Percentiles rank a stretch among this genome's conserved stretches.
These are phyloP conservation scores for Pseudolaguvia tuberculata DNA, from an alignment of 2,113 vertebrate genomes.

Conservation along the genomic window DNA sequence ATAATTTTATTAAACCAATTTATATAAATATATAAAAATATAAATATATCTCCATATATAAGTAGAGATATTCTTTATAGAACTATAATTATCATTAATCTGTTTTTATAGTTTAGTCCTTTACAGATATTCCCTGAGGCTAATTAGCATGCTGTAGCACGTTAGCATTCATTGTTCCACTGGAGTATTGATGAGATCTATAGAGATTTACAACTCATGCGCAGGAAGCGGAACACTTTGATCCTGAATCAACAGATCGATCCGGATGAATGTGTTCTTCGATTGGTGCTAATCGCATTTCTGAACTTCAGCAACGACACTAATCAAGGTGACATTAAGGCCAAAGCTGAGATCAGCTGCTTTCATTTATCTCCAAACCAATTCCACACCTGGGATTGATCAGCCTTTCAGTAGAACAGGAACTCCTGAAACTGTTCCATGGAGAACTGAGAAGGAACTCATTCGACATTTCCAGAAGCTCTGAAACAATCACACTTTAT, in stretches of 20 bases:
- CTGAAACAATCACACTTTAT: background rate
- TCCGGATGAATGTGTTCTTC: background rate
- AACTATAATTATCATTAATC: no score
- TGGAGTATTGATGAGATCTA: slow-evolving; percentile 6
- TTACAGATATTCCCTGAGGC: background rate
- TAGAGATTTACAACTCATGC: background rate
- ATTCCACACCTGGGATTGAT: background rate
- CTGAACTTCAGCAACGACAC: background rate
- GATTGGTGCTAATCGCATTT: background rate
- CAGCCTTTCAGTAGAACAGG: background rate
- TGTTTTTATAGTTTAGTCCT: no score
- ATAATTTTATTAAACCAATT: no score
- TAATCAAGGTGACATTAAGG: slow-evolving; percentile 13
- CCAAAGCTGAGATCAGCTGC: background rate
- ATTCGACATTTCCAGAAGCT: background rate
- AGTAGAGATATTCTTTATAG: no score
- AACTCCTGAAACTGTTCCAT: background rate
- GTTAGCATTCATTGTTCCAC: background rate
- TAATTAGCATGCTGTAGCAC: background rate
- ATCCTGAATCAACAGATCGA: slow-evolving; percentile 20
- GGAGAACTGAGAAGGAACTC: background rate
- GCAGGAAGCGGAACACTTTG: background rate
- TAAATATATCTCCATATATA: no score
- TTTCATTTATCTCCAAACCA: background rate
- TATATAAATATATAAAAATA: no score